Conservation (phyloP, 1,140 invertebrate species). For the Nilaparvata lugens region DNA sequence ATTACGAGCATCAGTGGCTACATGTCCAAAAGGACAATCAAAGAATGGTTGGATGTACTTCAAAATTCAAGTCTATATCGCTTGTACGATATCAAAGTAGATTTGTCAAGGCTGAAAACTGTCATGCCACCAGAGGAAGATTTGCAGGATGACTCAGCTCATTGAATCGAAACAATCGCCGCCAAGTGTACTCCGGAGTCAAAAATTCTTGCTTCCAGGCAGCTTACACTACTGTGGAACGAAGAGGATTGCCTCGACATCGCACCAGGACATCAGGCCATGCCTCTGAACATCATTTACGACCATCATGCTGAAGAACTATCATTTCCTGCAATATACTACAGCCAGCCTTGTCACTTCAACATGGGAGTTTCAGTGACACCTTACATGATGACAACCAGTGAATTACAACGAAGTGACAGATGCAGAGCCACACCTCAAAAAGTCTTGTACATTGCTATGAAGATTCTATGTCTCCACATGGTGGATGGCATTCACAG, state of each 20-base stretch:
- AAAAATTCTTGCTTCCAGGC: constrained; percentile 27
- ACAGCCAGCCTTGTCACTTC: constrained; percentile 29
- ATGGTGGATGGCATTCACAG: constrained; percentile 15
- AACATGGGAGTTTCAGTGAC: constrained; percentile 23
- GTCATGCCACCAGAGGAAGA: neutral
- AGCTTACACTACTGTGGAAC: constrained; percentile 32
- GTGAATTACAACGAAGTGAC: constrained; percentile 25
- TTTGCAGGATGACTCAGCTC: constrained; percentile 22
- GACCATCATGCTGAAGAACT: constrained; percentile 33
- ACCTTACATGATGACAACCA: constrained; percentile 22
- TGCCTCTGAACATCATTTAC: constrained; percentile 23
- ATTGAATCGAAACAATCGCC: neutral
- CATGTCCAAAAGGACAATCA: constrained; percentile 18
- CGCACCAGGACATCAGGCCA: constrained; percentile 27
- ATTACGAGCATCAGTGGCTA: constrained; percentile 17
- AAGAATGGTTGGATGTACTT: constrained; percentile 15
- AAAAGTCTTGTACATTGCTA: constrained; percentile 26
- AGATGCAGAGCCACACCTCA: constrained; percentile 20
- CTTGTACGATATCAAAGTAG: constrained; percentile 21
- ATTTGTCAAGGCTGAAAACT: constrained; percentile 16
- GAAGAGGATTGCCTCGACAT: constrained; percentile 29
- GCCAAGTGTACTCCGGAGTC: constrained; percentile 25
- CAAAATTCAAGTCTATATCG: constrained; percentile 19
- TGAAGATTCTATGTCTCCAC: constrained; percentile 24
- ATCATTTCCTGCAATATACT: constrained; percentile 34